phyloP scores from a whole-genome alignment of 2,888 invertebrate genomes.

The Drosophila mimica region DNA sequence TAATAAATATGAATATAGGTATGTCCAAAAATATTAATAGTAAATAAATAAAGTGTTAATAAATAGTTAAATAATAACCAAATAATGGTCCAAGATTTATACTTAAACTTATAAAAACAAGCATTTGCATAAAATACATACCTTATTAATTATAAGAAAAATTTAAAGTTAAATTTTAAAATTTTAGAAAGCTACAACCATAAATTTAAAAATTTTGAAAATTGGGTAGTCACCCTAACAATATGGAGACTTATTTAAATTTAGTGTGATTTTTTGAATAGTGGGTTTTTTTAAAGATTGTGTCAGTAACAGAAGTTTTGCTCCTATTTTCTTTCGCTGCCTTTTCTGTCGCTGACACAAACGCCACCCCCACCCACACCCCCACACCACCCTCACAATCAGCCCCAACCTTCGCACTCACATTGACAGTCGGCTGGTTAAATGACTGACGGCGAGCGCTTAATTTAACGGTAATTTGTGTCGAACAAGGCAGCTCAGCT shows the following conservation, averaged over 20 bases:
- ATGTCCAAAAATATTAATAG: no score
- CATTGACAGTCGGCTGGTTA: conserved; percentile 26
- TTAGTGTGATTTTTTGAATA: background rate
- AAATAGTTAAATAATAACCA: no score
- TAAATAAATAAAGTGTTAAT: no score
- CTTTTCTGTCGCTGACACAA: background rate
- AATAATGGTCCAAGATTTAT: no score
- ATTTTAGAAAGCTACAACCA: background rate
- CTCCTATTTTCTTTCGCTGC: background rate
- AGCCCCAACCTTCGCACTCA: background rate
- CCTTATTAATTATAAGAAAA: no score
- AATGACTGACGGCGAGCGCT: conserved; percentile 59
- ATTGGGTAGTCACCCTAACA: background rate
- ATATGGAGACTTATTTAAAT: background rate
- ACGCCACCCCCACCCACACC: background rate
- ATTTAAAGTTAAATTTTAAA: background rate
- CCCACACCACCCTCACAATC: no score
- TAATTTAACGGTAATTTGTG: conserved; percentile 77
- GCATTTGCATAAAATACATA: no score
- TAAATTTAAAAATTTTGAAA: background rate
- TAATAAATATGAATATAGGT: no score
- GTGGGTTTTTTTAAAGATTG: background rate
- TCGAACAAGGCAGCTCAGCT: conserved; percentile 48
- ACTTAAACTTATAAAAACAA: no score
- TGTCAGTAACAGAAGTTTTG: background rate